A percentile compares a stretch with the other conserved stretches of the same genome.
phyloP scores from a whole-genome alignment of 1,140 invertebrate species.

The Polypedilum vanderplanki region DNA sequence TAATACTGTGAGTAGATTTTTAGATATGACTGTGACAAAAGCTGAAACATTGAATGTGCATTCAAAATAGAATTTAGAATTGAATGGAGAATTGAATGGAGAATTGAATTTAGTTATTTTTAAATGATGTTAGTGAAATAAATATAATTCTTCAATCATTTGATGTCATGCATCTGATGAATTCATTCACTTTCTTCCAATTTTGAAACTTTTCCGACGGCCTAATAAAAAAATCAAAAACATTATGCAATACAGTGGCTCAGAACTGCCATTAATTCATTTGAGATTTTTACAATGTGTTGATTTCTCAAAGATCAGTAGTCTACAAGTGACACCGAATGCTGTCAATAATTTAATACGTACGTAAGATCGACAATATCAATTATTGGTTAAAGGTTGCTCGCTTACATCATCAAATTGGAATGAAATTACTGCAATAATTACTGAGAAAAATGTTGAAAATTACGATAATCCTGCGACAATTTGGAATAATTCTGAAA shows the following conservation, averaged over 20 bases:
- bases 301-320: conserved; percentile 55
- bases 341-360: conserved; percentile 76
- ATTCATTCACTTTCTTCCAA: neutral
- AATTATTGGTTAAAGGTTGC: conserved; percentile 61
- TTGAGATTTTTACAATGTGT: conserved; percentile 54
- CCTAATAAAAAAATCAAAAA: neutral
- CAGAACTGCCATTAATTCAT: conserved; percentile 51
- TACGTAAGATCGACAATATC: conserved; percentile 76
- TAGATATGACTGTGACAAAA: neutral
- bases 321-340: conserved; percentile 56
- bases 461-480: conserved; percentile 69
- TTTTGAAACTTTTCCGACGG: neutral
- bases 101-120: neutral
- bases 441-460: neutral
- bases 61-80: neutral
- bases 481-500: conserved; percentile 72
- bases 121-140: conserved; percentile 6
- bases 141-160: neutral
- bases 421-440: conserved; percentile 42
- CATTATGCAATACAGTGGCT: neutral
- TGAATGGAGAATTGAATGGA: no score
- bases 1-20: neutral
- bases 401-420: conserved; percentile 59
- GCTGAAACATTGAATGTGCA: conserved; percentile 7
- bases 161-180: neutral